Conservation (phyloP, 2,797 vertebrate genomes). For the Sebastes minor region DNA sequence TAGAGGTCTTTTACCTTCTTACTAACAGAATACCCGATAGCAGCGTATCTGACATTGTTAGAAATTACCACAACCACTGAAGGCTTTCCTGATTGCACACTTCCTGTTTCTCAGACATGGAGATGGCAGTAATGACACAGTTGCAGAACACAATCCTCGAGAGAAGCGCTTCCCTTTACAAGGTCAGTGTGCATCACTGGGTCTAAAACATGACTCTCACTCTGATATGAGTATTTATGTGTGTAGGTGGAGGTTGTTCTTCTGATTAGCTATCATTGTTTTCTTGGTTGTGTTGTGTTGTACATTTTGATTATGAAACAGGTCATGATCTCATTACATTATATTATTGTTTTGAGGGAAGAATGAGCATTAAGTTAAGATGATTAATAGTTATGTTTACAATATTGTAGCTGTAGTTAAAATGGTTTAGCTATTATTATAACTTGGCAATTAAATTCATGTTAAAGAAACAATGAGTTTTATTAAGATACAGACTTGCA, state of each 20-base stretch:
- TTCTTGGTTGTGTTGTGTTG: not conserved
- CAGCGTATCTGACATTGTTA: not conserved
- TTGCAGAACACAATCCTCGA: conserved; percentile 89
- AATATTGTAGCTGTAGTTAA: not conserved
- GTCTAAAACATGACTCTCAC: conserved; percentile 28
- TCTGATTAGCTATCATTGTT: conserved; percentile 10
- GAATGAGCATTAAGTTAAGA: not conserved
- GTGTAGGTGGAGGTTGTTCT: conserved; percentile 27
- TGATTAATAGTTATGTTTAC: not conserved
- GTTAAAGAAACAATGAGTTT: not conserved
- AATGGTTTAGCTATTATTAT: not conserved
- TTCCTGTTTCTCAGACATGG: conserved; percentile 83
- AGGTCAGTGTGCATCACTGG: conserved; percentile 48
- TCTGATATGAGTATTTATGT: conserved; percentile 8
- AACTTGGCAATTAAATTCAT: not conserved
- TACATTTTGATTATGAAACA: conserved; percentile 34
- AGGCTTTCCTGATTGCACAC: not conserved
- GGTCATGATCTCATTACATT: not conserved
- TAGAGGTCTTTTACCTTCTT: conserved; percentile 78
- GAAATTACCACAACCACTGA: not conserved
- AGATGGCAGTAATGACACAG: conserved; percentile 91
- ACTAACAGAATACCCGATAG: not conserved
- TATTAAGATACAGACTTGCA: not conserved
- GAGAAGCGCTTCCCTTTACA: conserved; percentile 85
- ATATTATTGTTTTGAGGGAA: not conserved